A percentile compares a stretch with the other conserved stretches of the same genome.
These are phyloP conservation scores for Drosophila elegans DNA, from an alignment of 1,140 invertebrate species.

Conservation along the genomic window DNA sequence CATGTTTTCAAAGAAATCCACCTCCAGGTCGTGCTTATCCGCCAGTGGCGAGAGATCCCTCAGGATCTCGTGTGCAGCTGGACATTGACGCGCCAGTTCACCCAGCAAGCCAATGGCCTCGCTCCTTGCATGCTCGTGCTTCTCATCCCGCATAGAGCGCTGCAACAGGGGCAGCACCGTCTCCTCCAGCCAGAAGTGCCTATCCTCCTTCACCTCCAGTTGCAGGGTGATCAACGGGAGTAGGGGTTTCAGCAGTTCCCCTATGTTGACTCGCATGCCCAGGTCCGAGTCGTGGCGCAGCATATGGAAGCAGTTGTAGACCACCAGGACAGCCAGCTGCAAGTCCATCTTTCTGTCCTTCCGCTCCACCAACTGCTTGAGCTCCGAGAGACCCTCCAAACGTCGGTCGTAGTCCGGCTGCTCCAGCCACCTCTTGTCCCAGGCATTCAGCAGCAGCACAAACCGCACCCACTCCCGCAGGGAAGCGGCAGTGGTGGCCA, in stretches of 20 bases:
- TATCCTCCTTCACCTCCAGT: conserved; percentile 74
- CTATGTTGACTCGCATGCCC: conserved; percentile 92
- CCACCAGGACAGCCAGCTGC: conserved; percentile 89
- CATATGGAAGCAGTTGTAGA: conserved; percentile 93
- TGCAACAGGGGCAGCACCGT: conserved; percentile 89
- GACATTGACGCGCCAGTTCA: conserved; percentile 90
- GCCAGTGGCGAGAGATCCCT: conserved; percentile 90
- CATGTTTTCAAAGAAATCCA: conserved; percentile 98
- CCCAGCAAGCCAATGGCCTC: conserved; percentile 92
- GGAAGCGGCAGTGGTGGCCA: background rate
- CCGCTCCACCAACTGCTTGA: conserved; percentile 85
- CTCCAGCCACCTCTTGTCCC: conserved; percentile 93
- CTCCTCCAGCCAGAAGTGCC: conserved; percentile 90
- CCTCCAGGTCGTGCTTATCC: conserved; percentile 91
- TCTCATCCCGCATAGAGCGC: conserved; percentile 88
- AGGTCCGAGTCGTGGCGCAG: conserved; percentile 92
- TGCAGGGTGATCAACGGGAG: conserved; percentile 81
- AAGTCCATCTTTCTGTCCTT: conserved; percentile 85
- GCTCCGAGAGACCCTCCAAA: conserved; percentile 89
- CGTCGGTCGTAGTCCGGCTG: conserved; percentile 95
- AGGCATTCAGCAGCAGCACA: conserved; percentile 92
- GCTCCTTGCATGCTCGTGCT: conserved; percentile 88
- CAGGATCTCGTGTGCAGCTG: conserved; percentile 89
- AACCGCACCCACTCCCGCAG: conserved; percentile 85
- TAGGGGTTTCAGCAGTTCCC: conserved; percentile 89